phyloP scores from a whole-genome alignment of 2,888 invertebrate genomes.

The Tipula vernalis region DNA sequence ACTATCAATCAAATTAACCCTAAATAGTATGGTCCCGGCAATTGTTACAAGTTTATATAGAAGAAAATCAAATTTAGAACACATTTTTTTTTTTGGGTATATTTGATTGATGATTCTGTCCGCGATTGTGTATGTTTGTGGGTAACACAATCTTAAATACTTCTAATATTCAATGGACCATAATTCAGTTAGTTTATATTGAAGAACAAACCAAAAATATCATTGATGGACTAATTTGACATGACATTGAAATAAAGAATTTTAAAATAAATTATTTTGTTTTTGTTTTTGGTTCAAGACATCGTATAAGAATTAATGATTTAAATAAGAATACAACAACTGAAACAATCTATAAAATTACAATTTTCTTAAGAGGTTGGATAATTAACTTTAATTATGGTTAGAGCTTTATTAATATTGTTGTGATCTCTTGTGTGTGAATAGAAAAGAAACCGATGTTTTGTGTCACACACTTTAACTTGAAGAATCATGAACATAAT shows the following conservation, averaged over 20 bases:
- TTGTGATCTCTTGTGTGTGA: not conserved
- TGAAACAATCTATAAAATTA: not conserved
- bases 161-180: not conserved
- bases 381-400: not conserved
- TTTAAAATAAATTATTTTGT: not conserved
- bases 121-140: not conserved
- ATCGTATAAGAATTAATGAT: not conserved
- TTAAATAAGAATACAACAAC: not conserved
- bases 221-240: slow-evolving; percentile 4
- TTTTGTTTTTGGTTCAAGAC: not conserved
- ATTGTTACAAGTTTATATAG: not conserved
- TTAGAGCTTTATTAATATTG: not conserved
- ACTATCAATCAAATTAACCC: not conserved
- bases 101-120: not conserved
- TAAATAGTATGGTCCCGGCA: not conserved
- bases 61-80: not conserved
- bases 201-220: not conserved
- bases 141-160: not conserved
- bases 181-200: not conserved
- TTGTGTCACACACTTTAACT: not conserved
- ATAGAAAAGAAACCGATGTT: not conserved
- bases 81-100: not conserved
- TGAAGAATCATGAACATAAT: not conserved
- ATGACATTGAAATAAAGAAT: not conserved
- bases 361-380: not conserved